phyloP scores from a whole-genome alignment of 2,113 vertebrate species.

The Ia io region DNA sequence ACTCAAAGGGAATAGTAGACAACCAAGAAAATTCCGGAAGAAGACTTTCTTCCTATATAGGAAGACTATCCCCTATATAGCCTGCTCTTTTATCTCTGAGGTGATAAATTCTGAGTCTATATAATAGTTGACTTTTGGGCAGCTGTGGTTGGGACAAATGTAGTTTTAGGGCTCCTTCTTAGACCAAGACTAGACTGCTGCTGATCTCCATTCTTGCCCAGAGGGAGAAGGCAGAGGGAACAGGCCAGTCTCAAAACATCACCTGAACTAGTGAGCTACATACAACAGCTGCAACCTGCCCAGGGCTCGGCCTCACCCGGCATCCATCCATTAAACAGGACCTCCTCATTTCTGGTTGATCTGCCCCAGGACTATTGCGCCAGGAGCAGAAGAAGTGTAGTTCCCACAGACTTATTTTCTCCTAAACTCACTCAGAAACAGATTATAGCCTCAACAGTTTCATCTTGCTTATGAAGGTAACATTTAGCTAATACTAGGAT shows the following conservation, averaged over 20 bases:
- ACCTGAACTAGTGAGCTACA: background rate
- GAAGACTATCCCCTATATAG: background rate
- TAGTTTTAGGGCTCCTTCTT: background rate
- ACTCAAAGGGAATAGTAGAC: background rate
- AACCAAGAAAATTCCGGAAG: background rate
- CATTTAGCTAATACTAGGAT: background rate
- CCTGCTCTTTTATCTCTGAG: background rate
- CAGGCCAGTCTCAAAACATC: background rate
- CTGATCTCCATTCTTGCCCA: background rate
- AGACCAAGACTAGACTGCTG: background rate
- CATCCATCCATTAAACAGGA: background rate
- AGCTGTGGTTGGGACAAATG: background rate
- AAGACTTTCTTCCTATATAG: background rate
- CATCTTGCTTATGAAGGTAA: background rate
- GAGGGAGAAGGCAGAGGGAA: background rate
- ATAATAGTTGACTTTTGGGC: background rate
- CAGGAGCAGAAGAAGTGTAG: background rate
- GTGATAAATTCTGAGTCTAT: background rate
- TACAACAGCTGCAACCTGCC: background rate
- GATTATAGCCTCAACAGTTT: background rate
- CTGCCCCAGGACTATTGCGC: background rate
- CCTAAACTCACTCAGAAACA: background rate
- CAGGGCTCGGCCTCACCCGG: rapidly evolving
- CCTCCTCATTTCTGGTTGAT: background rate
- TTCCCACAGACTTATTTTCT: background rate